phyloP scores from a whole-genome alignment of 2,888 invertebrate genomes.

The Chydorus sphaericus region DNA sequence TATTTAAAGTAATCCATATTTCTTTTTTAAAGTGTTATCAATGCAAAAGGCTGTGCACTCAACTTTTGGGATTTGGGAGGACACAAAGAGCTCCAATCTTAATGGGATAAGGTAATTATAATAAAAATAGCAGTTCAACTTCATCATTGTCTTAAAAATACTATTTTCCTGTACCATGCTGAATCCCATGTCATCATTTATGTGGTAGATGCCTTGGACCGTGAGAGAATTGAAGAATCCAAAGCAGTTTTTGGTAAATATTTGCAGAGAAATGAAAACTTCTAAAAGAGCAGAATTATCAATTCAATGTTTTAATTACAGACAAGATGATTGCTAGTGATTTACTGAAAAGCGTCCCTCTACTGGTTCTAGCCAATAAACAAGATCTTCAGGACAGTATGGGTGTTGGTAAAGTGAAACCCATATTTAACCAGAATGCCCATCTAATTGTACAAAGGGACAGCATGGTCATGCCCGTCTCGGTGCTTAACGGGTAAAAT shows the following conservation, averaged over 20 bases:
- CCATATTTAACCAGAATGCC: constrained; percentile 83
- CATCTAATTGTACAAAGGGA: constrained; percentile 70
- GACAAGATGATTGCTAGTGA: constrained; percentile 93
- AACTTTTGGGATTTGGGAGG: constrained; percentile 99
- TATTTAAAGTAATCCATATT: too few species aligned
- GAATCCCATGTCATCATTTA: constrained; percentile 96
- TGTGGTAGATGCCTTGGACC: constrained; percentile 90
- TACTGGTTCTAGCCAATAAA: constrained; percentile 89
- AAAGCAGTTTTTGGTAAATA: constrained; percentile 85
- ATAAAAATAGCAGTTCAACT: constrained; percentile 9
- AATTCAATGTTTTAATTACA: too few species aligned
- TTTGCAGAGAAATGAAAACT: too few species aligned
- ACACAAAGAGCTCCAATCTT: constrained; percentile 86
- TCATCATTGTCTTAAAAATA: not conserved
- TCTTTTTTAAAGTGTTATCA: too few species aligned
- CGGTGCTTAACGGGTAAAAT: constrained; percentile 72
- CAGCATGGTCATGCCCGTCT: constrained; percentile 91
- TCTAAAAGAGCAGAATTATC: not conserved
- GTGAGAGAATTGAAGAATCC: constrained; percentile 83
- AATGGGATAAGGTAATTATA: constrained; percentile 83
- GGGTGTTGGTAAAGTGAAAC: constrained; percentile 88
- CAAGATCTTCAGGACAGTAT: constrained; percentile 94
- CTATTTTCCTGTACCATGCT: constrained; percentile 66
- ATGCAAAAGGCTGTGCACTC: constrained; percentile 70
- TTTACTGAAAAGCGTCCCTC: constrained; percentile 71